Conservation (phyloP, 2,888 invertebrate genomes). For the Barypeithes pellucidus region DNA sequence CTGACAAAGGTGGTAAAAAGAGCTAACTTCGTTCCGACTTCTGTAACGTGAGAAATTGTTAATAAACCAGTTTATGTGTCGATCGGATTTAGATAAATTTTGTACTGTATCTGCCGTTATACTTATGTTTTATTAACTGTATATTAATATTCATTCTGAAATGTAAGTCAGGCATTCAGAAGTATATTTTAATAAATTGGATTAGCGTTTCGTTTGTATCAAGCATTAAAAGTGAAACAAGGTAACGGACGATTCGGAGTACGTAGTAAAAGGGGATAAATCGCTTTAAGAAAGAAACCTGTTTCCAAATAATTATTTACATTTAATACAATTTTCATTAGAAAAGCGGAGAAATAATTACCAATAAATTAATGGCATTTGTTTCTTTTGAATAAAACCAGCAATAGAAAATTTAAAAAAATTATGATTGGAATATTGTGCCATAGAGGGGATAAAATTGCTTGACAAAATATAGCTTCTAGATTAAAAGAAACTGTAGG, state of each 20-base stretch:
- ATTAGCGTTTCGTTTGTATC: slow-evolving; percentile 14
- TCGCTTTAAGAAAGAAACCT: too few relatives aligned
- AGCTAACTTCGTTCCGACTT: slow-evolving; percentile 56
- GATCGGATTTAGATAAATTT: slow-evolving; percentile 59
- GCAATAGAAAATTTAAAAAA: too few relatives aligned
- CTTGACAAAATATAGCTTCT: too few relatives aligned
- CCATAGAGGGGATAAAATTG: too few relatives aligned
- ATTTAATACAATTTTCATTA: too few relatives aligned
- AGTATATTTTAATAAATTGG: slow-evolving; percentile 20
- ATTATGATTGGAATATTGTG: too few relatives aligned
- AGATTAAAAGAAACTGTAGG: too few relatives aligned
- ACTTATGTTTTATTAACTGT: slow-evolving; percentile 42
- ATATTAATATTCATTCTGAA: slow-evolving; percentile 34
- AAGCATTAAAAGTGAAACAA: slow-evolving; percentile 13
- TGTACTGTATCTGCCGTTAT: slow-evolving; percentile 43
- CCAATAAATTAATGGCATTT: too few relatives aligned
- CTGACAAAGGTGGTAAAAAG: slow-evolving; percentile 60
- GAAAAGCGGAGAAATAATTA: too few relatives aligned
- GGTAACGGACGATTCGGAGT: slow-evolving; percentile 19
- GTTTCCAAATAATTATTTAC: too few relatives aligned
- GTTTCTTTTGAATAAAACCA: too few relatives aligned
- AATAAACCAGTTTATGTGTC: slow-evolving; percentile 61
- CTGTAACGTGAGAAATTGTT: slow-evolving; percentile 62
- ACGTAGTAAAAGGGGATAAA: not conserved
- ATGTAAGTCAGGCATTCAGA: slow-evolving; percentile 34